Percentiles rank a stretch among this genome's conserved stretches.
phyloP scores from a whole-genome alignment of 2,113 vertebrate genomes.

The Spea multiplicata region DNA sequence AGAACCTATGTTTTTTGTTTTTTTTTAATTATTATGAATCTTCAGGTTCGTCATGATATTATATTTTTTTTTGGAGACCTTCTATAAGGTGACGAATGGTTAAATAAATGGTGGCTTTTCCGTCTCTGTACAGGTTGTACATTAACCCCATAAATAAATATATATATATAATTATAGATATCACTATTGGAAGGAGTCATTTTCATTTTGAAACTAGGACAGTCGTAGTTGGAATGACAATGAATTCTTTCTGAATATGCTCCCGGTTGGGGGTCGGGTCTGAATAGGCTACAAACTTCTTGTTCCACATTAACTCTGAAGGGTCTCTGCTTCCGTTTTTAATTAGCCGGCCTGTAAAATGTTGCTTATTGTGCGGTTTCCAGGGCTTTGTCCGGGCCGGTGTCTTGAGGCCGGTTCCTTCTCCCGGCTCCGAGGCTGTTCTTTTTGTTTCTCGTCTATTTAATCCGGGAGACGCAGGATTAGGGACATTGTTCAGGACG shows the following conservation, averaged over 20 bases:
- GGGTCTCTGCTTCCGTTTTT: constrained; percentile 62
- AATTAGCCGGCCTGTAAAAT: constrained; percentile 63
- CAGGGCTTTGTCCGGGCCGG: constrained; percentile 54
- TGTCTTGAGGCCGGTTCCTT: constrained; percentile 56
- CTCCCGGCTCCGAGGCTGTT: constrained; percentile 57
- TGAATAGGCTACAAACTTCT: constrained; percentile 60
- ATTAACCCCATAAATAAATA: no score
- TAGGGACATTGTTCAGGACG: constrained; percentile 69
- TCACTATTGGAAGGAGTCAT: constrained; percentile 48
- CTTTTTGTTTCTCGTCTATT: constrained; percentile 48
- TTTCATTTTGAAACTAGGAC: constrained; percentile 83
- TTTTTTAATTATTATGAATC: no score
- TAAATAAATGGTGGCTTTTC: no score
- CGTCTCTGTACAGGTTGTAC: no score
- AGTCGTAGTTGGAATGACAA: constrained; percentile 89
- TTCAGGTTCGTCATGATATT: no score
- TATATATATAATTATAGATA: no score
- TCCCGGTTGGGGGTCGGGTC: constrained; percentile 64
- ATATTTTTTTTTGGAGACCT: no score
- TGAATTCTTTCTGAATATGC: constrained; percentile 71
- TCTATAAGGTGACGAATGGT: no score
- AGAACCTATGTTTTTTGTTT: no score
- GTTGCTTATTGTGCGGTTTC: constrained; percentile 61
- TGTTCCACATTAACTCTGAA: constrained; percentile 55
- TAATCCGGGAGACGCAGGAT: constrained; percentile 71